phyloP scores from a whole-genome alignment of 2,113 vertebrate species.

The Tretioscincus oriximinensis region DNA sequence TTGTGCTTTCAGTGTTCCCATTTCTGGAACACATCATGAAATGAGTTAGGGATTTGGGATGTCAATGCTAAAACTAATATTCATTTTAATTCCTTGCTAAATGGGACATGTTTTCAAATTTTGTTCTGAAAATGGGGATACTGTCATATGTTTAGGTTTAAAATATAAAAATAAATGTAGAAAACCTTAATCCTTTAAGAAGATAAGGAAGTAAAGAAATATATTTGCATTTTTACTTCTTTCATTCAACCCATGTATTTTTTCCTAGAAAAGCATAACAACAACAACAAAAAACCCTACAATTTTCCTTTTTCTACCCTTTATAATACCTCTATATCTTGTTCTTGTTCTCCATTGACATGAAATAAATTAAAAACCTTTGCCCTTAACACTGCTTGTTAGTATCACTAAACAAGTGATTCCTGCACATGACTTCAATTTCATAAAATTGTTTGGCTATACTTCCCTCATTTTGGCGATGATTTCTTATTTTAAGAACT shows the following conservation, averaged over 20 bases:
- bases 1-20: neutral
- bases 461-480: too few relatives aligned
- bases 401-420: too few relatives aligned
- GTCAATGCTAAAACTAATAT: constrained; percentile 1
- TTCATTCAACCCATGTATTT: neutral
- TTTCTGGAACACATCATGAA: constrained; percentile 2
- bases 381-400: too few relatives aligned
- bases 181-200: neutral
- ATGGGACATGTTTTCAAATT: neutral
- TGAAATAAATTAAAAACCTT: too few relatives aligned
- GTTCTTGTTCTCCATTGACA: too few relatives aligned
- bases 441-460: too few relatives aligned
- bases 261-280: neutral
- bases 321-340: too few relatives aligned
- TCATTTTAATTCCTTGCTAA: constrained; percentile 22
- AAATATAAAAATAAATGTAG: neutral
- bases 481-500: too few relatives aligned
- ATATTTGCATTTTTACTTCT: too few relatives aligned
- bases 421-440: too few relatives aligned
- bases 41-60: constrained; percentile 17
- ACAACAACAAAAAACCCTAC: too few relatives aligned
- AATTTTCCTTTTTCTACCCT: too few relatives aligned
- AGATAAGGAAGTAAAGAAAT: neutral
- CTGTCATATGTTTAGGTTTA: constrained; percentile 11
- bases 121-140: constrained; percentile 7